Percentiles rank a stretch among this genome's conserved stretches.
Evolutionary conservation across 2,797 vertebrate species (phyloP).

Genomic region (Leucoraja ocellata): DNA sequence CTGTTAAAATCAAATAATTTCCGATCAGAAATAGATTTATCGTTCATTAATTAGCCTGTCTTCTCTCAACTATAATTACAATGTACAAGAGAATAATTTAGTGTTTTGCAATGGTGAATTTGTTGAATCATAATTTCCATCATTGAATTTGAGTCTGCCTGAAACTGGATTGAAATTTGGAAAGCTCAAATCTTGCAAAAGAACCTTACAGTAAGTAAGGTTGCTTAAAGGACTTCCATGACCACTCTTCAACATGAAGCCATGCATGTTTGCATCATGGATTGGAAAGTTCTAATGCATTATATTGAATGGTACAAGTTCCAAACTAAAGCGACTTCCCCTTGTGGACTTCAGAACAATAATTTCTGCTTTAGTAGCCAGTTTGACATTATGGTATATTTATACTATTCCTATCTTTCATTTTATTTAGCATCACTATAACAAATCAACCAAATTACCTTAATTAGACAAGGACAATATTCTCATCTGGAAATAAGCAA

Average conservation of each 20-base stretch:
- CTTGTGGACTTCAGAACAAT: background rate
- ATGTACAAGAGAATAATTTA: background rate
- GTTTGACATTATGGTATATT: background rate
- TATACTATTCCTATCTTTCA: background rate
- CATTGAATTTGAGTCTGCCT: background rate
- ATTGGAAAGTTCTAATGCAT: background rate
- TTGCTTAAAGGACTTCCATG: background rate
- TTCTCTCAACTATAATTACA: background rate
- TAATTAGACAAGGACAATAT: background rate
- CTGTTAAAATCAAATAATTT: background rate
- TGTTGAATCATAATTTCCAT: background rate
- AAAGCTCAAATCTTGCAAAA: background rate
- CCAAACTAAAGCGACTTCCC: background rate
- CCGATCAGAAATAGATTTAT: background rate
- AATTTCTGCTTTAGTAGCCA: background rate
- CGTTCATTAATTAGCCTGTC: background rate
- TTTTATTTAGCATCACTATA: background rate
- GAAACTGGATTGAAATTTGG: background rate
- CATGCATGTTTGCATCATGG: background rate
- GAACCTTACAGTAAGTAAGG: background rate
- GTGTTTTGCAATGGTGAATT: background rate
- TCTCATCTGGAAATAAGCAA: background rate
- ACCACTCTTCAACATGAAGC: background rate
- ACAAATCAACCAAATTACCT: background rate
- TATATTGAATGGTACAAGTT: background rate